Percentiles rank a stretch among this genome's conserved stretches.
Evolutionary conservation across 1,140 invertebrate species (phyloP).

Genomic region (Drosophila sulfurigaster): DNA sequence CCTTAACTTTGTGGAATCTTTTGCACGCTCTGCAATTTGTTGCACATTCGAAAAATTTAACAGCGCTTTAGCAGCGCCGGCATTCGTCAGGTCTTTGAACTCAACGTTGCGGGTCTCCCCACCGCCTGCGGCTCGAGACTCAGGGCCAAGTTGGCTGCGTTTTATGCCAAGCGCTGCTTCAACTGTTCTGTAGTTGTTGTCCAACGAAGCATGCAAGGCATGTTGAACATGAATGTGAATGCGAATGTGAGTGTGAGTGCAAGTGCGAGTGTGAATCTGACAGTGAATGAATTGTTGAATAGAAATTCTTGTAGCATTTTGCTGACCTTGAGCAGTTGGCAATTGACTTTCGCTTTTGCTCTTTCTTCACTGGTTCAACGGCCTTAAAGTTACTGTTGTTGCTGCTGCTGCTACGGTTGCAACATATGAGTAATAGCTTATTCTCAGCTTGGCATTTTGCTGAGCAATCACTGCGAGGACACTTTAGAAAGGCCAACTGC

Average conservation of each 20-base stretch:
- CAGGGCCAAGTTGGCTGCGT: conserved; percentile 9
- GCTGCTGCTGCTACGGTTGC: not conserved
- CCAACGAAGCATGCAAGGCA: conserved; percentile 19
- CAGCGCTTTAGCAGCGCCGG: conserved; percentile 56
- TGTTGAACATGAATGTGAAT: conserved; percentile 10
- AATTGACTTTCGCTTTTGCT: conserved; percentile 46
- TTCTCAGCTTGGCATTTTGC: conserved; percentile 13
- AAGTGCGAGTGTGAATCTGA: conserved; percentile 8
- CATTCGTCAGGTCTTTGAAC: conserved; percentile 75
- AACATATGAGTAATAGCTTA: conserved; percentile 19
- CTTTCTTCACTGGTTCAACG: conserved; percentile 4
- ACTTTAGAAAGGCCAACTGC: not conserved
- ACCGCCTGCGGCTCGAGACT: no score
- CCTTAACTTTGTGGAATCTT: not conserved
- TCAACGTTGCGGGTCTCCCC: not conserved
- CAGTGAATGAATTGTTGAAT: conserved; percentile 25
- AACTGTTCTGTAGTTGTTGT: conserved; percentile 18
- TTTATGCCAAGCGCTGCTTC: conserved; percentile 23
- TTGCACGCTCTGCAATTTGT: conserved; percentile 2
- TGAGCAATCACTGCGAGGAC: conserved; percentile 19
- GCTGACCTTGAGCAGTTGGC: conserved; percentile 33
- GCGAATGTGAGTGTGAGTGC: conserved; percentile 34
- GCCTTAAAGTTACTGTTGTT: not conserved
- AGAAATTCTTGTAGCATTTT: conserved; percentile 17
- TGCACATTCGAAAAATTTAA: conserved; percentile 12